phyloP scores from a whole-genome alignment of 2,113 vertebrate species.

The Channa argus region DNA sequence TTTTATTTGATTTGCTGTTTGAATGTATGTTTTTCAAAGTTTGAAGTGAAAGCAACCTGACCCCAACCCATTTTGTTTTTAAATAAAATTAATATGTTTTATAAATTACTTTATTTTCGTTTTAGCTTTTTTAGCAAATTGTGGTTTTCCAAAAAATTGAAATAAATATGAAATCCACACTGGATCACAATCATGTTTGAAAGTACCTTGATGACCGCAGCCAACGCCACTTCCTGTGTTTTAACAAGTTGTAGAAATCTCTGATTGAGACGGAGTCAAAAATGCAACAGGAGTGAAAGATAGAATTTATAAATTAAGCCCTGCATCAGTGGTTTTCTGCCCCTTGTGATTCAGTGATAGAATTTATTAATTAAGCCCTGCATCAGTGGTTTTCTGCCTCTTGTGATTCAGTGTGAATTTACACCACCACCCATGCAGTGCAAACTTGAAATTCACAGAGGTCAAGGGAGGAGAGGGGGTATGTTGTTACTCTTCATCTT shows the following conservation, averaged over 20 bases:
- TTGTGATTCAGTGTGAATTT: slow-evolving; percentile 13
- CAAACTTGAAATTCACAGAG: background rate
- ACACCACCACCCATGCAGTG: background rate
- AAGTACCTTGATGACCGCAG: background rate
- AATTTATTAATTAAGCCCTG: background rate
- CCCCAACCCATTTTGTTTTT: background rate
- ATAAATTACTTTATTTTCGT: slow-evolving; percentile 7
- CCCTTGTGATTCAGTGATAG: background rate
- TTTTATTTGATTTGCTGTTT: slow-evolving; percentile 21
- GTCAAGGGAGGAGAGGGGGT: background rate
- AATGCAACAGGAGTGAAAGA: background rate
- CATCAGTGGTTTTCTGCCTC: slow-evolving; percentile 9
- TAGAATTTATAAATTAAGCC: background rate
- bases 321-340: slow-evolving; percentile 9
- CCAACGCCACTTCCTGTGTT: too few relatives aligned
- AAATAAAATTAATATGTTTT: background rate
- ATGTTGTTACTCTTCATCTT: background rate
- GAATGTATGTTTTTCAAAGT: slow-evolving; percentile 21
- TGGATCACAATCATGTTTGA: background rate
- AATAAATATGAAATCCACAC: slow-evolving; percentile 33
- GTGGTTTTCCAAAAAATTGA: slow-evolving; percentile 73
- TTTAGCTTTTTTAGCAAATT: slow-evolving; percentile 23
- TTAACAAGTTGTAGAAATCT: background rate
- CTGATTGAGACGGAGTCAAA: background rate
- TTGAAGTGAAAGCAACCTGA: background rate